Conservation (phyloP, 2,113 vertebrate species). For the Sturnus vulgaris region DNA sequence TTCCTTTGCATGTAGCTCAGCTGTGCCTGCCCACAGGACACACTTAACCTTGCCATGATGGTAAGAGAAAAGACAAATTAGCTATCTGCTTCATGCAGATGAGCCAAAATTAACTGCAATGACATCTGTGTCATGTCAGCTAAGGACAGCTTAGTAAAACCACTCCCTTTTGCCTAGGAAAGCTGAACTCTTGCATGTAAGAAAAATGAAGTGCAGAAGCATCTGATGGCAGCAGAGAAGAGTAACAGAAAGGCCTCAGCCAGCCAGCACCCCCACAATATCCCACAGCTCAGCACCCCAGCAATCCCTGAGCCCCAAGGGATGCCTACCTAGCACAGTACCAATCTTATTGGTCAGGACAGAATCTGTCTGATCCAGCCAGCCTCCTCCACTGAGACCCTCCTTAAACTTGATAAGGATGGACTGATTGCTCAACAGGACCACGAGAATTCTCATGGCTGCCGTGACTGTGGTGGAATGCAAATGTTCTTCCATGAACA, state of each 20-base stretch:
- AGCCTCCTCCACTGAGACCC: conserved; percentile 91
- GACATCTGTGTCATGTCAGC: background rate
- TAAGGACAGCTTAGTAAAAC: background rate
- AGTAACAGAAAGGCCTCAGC: background rate
- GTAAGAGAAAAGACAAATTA: background rate
- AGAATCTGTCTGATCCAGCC: conserved; percentile 97
- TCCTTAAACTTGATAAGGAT: conserved; percentile 94
- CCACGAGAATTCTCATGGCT: conserved; percentile 91
- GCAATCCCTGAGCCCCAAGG: fast-evolving
- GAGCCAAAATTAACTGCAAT: background rate
- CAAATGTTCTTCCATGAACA: conserved; percentile 97
- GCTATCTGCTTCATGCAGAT: background rate
- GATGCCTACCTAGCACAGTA: conserved; percentile 87
- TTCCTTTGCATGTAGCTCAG: background rate
- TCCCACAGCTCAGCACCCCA: fast-evolving
- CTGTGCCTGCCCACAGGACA: fast-evolving
- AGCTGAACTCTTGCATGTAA: background rate
- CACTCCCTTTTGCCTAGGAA: background rate
- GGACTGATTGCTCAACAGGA: conserved; percentile 88
- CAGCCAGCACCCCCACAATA: background rate
- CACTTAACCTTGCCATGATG: background rate
- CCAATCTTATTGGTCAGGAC: conserved; percentile 98
- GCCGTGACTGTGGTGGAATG: conserved; percentile 92
- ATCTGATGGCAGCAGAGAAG: background rate
- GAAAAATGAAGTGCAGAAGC: background rate